Evolutionary conservation across 1,140 invertebrate species (phyloP), one percentile per base, ranked within the genome.

Genomic region (Trichoplusia ni): DNA sequence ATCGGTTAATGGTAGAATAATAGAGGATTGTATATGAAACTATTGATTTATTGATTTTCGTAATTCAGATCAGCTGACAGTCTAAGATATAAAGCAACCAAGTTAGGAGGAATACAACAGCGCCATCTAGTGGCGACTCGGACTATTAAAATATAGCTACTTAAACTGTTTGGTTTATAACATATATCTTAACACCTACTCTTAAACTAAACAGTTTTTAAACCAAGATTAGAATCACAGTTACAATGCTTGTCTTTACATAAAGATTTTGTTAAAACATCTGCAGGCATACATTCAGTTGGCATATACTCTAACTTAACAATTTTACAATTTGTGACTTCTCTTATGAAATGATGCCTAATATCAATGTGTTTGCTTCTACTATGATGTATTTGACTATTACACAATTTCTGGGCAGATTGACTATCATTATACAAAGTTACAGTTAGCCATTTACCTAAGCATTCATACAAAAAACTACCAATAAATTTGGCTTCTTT

Each of bases 361-460:
- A n/a, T n/a, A n/a, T n/a, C n/a, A n/a, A n/a, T 51, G 27, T 31
- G 46, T 31, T 51, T 51, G 1, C 25, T 51, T 31, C 27, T 13
- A 3, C 1, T 4, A 51, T 51, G 25, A 18, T 27, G 33, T 27
- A 51, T 51, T n/a, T 0, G 33, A 51, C 33, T 51, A 16, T 23
- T 33, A 16, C 1, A 2, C 2, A 51, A 33, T 14, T 51, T 51
- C 16, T 16, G 25, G 2, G 46, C 46, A 14, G 27, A 51, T n/a
- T 51, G 46, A 8, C 33, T 61, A 40, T 61, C 33, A 61, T 47
- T 61, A 61, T 40, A 60, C 23, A 44, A 19, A 2, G 18, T 19
- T 2, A 40, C 19, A 1, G 4, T 40, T 18, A 4, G 19, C 7
- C 19, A 7, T 40, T 19, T 14, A 4, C 8, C 4, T 29, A 29